Evolutionary conservation across 2,888 invertebrate species (phyloP), one percentile per base, ranked within the genome.

Genomic region (Papilio elwesi): DNA sequence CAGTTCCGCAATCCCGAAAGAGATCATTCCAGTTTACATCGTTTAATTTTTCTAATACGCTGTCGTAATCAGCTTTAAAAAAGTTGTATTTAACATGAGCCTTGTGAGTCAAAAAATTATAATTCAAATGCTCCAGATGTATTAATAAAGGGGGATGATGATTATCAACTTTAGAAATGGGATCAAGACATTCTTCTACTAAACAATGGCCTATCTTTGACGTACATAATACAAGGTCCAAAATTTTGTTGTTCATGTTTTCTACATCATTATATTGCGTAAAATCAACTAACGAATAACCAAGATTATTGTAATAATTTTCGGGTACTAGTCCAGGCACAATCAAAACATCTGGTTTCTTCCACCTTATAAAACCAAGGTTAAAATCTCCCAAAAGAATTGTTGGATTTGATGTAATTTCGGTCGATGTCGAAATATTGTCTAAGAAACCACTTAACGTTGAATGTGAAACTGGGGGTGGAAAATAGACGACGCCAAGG

Each of bases 31-130:
- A 53, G 3, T 53, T 15, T 53, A 53, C 10, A 10, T 53, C n/a
- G 15, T 53, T n/a, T 10, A 53, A 53, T 15, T 53, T 53, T 6
- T 15, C 52, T 15, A 15, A 53, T 0, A 53, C 38, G 11, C 0
- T 36, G 1, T 59, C 59, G 13, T 59, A 59, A 13, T 59, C 59
- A 8, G 59, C 59, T 59, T 59, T 59, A 36, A 57, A 57, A 8
- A 57, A 36, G 36, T 57, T 57, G 36, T 13, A 57, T 57, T 57
- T 57, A 26, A 13, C 38, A 57, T 12, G 36, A 57, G 57, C 12
- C 36, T 57, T 57, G 36, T 16, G 57, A 12, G 9, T 57, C 36
- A 57, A 57, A 10, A 57, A 36, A 57, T 26, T 57, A 12, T 36
- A 26, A 13, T 26, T 57, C 8, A 38, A 11, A 6, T 36, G 10